These are phyloP conservation scores for Champsocephalus esox DNA, from an alignment of 2,797 vertebrate genomes.

Conservation along the genomic window DNA sequence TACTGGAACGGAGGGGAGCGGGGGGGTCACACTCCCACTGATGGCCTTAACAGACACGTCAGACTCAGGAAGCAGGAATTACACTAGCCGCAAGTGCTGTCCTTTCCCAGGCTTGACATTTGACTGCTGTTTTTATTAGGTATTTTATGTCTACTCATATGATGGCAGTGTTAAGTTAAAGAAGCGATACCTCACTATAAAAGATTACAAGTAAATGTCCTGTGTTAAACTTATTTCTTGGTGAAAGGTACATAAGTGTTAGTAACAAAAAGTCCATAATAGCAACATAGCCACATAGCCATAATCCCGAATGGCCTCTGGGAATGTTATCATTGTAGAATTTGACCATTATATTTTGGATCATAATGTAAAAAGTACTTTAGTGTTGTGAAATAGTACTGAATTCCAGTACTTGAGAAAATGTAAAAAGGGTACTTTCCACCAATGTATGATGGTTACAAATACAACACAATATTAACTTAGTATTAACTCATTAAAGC, in stretches of 20 bases:
- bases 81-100: constrained; percentile 16
- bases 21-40: constrained; percentile 55
- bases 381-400: not conserved
- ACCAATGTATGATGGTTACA: not conserved
- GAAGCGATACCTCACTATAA: not conserved
- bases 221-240: not conserved
- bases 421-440: not conserved
- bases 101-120: constrained; percentile 35
- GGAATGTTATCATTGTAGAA: not conserved
- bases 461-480: not conserved
- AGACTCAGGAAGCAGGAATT: constrained; percentile 45
- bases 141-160: not conserved
- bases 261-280: not conserved
- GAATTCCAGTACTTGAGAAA: not conserved
- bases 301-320: not conserved
- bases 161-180: not conserved
- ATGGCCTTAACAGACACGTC: constrained; percentile 71
- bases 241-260: not conserved
- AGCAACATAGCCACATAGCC: not conserved
- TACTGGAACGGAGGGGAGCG: constrained; percentile 54
- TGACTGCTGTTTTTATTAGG: constrained; percentile 11
- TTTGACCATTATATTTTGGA: not conserved
- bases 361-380: not conserved
- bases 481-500: not conserved
- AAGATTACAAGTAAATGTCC: not conserved